Evolutionary conservation across 2,888 invertebrate genomes (phyloP), one percentile per base, ranked within the genome.

Genomic region (Tineola bisselliella): DNA sequence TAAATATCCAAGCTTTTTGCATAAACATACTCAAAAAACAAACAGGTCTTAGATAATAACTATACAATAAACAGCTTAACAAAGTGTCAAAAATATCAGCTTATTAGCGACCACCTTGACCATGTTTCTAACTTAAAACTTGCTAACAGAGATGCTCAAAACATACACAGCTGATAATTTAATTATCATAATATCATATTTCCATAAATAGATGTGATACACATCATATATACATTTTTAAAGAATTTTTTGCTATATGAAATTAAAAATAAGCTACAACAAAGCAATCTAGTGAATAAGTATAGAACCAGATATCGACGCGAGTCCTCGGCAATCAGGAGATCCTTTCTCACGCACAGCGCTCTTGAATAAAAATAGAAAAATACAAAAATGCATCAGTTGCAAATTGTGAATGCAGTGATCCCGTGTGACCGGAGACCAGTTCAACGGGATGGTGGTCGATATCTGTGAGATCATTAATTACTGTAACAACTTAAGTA

Each of bases 291-390:
- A 38, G 54, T 12, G 18, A 54, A 54, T 25, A 33, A 58, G 58
- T 19, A 33, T 30, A 18, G 33, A 58, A 60, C 48, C 48, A 54
- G 62, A 44, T 33, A 19, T 43, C 8, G 31, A 18, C 59, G 59
- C 60, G 48, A 15, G 18, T 56, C 31, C n/a, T 59, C 69, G 70
- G 70, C 67, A 68, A 75, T 76, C 78, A 68, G 68, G 75, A 76
- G 78, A 77, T 78, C 70, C 69, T 66, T 84, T 86, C 84, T 79
- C 84, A 86, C 84, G 82, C 75, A 59, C 43, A 44, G 25, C 44
- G 6, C 15, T 58, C 33, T 15, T 3, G 17, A 58, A 58, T 33
- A 58, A 58, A 58, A 58, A 33, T 58, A 58, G 58, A 58, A 58
- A 33, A 58, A 25, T 25, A 25, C 33, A 58, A 58, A 33, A 31